These are phyloP conservation scores for Escarpia spicata DNA, from an alignment of 2,888 invertebrate species.

Conservation along the genomic window DNA sequence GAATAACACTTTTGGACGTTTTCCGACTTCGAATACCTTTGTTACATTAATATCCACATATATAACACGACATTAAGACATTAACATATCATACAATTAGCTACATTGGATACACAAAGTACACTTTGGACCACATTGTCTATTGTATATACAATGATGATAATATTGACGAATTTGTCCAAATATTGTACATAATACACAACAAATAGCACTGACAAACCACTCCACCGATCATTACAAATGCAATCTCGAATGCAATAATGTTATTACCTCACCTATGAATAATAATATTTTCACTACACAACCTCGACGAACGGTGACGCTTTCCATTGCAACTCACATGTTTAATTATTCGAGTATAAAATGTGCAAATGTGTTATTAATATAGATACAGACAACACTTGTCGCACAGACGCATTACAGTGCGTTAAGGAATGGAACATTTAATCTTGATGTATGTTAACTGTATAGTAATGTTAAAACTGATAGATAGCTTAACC, in stretches of 20 bases:
- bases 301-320: background rate
- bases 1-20: too few relatives aligned
- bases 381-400: background rate
- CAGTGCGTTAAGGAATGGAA: background rate
- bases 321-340: background rate
- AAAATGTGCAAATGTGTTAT: background rate
- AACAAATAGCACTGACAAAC: background rate
- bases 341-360: background rate
- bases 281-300: background rate
- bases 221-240: background rate
- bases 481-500: too few relatives aligned
- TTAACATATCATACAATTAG: background rate
- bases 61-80: background rate
- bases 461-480: background rate
- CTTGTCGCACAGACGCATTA: background rate
- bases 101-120: background rate
- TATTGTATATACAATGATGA: background rate
- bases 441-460: background rate
- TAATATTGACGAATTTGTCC: background rate
- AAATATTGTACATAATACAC: background rate
- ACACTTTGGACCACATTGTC: background rate
- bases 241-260: background rate
- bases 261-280: background rate
- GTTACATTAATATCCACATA: background rate
- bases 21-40: background rate